Conservation (phyloP, 30 jellyfish, hydroid and myxozoan species). For the Mastigias papua region DNA sequence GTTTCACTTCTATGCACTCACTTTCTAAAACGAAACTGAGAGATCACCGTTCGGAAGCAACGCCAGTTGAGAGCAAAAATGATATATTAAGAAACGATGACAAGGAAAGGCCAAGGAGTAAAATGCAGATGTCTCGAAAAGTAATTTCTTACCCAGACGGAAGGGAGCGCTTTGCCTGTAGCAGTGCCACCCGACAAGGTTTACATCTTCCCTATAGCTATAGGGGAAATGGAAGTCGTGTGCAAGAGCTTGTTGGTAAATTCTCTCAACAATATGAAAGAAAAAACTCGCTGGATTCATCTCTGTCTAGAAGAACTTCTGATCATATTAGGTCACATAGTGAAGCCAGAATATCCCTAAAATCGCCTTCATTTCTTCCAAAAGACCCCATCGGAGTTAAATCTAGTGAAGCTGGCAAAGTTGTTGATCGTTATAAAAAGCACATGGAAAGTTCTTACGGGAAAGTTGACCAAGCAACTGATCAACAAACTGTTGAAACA, state of each 20-base stretch:
- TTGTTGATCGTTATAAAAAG: conserved; percentile 41
- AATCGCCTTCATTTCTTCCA: background rate
- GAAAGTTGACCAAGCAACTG: background rate
- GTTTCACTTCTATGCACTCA: background rate
- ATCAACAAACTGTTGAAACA: background rate
- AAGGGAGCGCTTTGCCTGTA: background rate
- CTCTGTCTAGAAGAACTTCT: conserved; percentile 24
- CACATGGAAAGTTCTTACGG: conserved; percentile 38
- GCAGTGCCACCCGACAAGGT: conserved; percentile 60
- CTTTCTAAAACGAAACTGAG: background rate
- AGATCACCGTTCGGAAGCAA: conserved; percentile 8
- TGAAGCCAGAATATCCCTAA: conserved; percentile 77
- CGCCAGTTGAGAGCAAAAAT: background rate
- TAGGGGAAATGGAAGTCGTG: conserved; percentile 64
- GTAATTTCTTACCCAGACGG: conserved; percentile 15
- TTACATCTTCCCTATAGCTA: conserved; percentile 33
- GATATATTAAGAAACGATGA: background rate
- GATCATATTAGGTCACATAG: conserved; percentile 57
- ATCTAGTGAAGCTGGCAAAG: conserved; percentile 15
- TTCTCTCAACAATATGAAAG: conserved; percentile 53
- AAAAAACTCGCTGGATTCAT: conserved; percentile 61
- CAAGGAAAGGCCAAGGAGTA: background rate
- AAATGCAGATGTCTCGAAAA: conserved; percentile 22
- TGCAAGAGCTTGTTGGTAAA: conserved; percentile 68
- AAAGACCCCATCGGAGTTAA: conserved; percentile 12